Base-by-base conservation (phyloP, 1,140 invertebrate species). In the Plutomurus gul region DNA sequence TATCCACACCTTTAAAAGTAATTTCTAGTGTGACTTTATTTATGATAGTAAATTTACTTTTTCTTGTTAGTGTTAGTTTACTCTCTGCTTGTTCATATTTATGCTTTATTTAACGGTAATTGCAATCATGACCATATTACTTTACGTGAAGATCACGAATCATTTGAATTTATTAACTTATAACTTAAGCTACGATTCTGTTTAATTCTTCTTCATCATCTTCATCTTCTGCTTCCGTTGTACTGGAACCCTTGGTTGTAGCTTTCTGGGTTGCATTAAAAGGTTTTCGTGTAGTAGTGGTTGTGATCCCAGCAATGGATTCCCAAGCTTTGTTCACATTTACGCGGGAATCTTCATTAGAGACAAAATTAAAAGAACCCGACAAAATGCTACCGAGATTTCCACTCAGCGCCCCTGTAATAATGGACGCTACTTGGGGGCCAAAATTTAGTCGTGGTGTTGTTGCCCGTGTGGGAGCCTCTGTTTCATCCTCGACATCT, bases 311-410 rank as follows among this genome's bases (percentile, higher is more conserved):
- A 22, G 71, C 72, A 36, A 73, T 20, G 0, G 33, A 56, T 27
- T 73, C 36, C 77, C 77, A 78, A 27, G 49, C 49, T 20, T 78
- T 78, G 11, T 78, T 72, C 13, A 72, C 71, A 37, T 51, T 33
- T 25, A 56, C 37, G 16, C 72, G 74, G 2, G 72, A 65, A 5
- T 51, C 36, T 22, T 30, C 16, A 33, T 74, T 72, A 7, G 43
- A 36, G 7, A 78, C 72, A 20, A 78, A 56, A 30, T 72, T 72
- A 56, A 78, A 78, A 8, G 77, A 78, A 11, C 77, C 71, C 16
- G 71, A 51, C 8, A 78, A 36, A 40, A 78, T 78, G 4, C 11
- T 20, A 16, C 46, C 70, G 18, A 78, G 46, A 51, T 78, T 74
- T 33, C 77, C 77, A 7, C 71, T 46, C 5, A 78, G 27, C 13